These are phyloP conservation scores for Chloropsis cyanopogon DNA, from an alignment of 2,113 vertebrate species.

Conservation along the genomic window DNA sequence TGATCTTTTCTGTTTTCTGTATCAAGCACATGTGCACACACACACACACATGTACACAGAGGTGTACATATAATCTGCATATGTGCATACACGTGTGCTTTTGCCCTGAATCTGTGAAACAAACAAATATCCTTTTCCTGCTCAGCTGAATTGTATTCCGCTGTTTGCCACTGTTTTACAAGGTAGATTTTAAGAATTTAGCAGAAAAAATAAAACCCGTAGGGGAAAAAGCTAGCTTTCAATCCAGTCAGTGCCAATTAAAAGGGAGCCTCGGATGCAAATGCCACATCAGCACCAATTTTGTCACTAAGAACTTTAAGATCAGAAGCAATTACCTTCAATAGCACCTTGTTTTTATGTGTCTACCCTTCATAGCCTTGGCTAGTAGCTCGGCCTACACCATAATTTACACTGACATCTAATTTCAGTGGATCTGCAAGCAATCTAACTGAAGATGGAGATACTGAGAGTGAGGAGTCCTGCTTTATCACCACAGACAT, in stretches of 20 bases:
- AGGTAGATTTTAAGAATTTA: slow-evolving; percentile 48
- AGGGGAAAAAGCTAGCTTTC: not conserved
- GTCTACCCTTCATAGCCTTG: slow-evolving; percentile 75
- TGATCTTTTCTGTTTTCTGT: not conserved
- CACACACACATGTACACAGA: no score
- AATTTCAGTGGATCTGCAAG: slow-evolving; percentile 86
- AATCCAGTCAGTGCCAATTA: slow-evolving; percentile 75
- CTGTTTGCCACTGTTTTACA: not conserved
- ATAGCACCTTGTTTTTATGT: slow-evolving; percentile 81
- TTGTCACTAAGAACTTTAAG: slow-evolving; percentile 78
- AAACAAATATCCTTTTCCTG: not conserved
- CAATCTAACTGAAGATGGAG: slow-evolving; percentile 81
- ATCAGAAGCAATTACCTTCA: slow-evolving; percentile 87
- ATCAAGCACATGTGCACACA: not conserved
- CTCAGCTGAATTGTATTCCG: not conserved
- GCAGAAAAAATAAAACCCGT: slow-evolving; percentile 27
- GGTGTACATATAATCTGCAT: rapidly evolving
- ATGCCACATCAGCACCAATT: slow-evolving; percentile 87
- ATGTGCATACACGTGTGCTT: rapidly evolving
- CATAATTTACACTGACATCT: slow-evolving; percentile 94
- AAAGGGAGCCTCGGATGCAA: slow-evolving; percentile 76
- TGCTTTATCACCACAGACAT: slow-evolving; percentile 73
- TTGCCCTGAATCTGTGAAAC: not conserved
- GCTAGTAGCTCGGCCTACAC: slow-evolving; percentile 73
- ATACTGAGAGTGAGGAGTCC: slow-evolving; percentile 70